A percentile compares a stretch with the other conserved stretches of the same genome.
These are phyloP conservation scores for Bombus fervidus DNA, from an alignment of 1,140 invertebrate species.

Conservation along the genomic window DNA sequence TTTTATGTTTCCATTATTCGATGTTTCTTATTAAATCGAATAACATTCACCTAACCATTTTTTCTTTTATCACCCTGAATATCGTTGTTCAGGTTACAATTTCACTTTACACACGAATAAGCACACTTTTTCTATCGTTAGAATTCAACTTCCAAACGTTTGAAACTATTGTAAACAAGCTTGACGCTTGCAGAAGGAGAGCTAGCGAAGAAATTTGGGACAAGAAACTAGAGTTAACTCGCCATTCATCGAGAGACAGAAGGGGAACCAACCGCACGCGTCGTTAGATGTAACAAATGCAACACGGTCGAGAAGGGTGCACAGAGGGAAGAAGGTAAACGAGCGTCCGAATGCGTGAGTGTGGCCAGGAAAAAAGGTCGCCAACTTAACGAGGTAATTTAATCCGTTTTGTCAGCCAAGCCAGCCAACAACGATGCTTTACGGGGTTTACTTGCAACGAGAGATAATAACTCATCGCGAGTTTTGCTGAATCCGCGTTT, in stretches of 20 bases:
- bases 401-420: constrained; percentile 53
- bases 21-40: background rate
- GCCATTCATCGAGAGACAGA: background rate
- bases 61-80: background rate
- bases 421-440: constrained; percentile 27
- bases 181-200: background rate
- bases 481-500: constrained; percentile 52
- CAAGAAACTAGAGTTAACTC: background rate
- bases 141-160: background rate
- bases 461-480: constrained; percentile 53
- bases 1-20: background rate
- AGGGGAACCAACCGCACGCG: constrained; percentile 5
- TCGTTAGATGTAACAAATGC: constrained; percentile 40
- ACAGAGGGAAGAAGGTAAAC: constrained; percentile 30
- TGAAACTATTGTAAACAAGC: background rate
- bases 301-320: background rate
- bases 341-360: constrained; percentile 31
- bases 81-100: background rate
- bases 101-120: background rate
- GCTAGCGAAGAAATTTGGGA: background rate
- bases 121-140: no score
- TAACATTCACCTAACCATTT: background rate
- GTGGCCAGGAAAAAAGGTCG: constrained; percentile 33
- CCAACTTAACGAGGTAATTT: constrained; percentile 55
- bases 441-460: constrained; percentile 37